Evolutionary conservation across 2,797 vertebrate genomes (phyloP), one percentile per base, ranked within the genome.

Genomic region (Streptopelia turtur): DNA sequence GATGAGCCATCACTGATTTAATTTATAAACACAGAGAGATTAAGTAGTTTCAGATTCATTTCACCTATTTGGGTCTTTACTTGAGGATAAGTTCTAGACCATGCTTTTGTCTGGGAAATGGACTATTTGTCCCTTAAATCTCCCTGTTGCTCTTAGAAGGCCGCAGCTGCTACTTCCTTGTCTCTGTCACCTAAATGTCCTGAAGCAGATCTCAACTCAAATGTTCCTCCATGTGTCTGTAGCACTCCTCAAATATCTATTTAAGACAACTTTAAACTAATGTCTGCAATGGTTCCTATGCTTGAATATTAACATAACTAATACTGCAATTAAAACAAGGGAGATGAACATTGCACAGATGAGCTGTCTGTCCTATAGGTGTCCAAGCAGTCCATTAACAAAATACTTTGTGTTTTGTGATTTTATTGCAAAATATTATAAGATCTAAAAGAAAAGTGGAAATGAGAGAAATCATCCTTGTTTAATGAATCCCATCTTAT

Each of bases 181-280:
- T 43, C 7, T 79, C 23, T 60, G 10, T 30, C 86, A 30, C 45
- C 22, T 52, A n/a, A 50, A 79, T 52, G 27, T 82, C 35, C 59
- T 63, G 66, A 13, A 63, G 39, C 9, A 69, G 27, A 72, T 25
- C 63, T 76, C 57, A 64, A 7, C 27, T 59, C 30, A 79, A 33
- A 72, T 30, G 24, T 17, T 79, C n/a, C 30, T 74, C 8, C 11
- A 7, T n/a, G 16, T 33, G 6, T 13, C 31, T 78, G 12, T 52
- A 79, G 4, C 22, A 13, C 49, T 90, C 30, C 69, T 79, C 43
- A 80, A 92, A 74, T 1, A 80, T 20, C 18, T 86, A 33, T 88
- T 82, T 78, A 70, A 94, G 90, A 39, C 31, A 75, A 7, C 15
- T 82, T 93, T 82, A 72, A 90, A 87, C n/a, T n/a, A 76, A 49